Conservation (phyloP, 2,113 vertebrate species). For the Plectropomus leopardus region DNA sequence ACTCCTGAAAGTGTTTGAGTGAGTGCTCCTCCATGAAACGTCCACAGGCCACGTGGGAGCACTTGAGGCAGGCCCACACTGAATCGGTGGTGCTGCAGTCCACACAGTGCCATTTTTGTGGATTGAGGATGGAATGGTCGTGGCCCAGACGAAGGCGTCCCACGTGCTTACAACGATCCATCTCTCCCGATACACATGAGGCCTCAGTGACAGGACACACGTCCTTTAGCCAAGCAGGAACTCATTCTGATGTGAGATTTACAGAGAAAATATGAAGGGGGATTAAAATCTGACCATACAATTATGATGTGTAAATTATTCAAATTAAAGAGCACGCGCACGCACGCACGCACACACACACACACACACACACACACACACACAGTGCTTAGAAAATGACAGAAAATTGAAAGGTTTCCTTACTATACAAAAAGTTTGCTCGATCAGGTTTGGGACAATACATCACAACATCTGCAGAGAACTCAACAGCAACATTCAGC, state of each 20-base stretch:
- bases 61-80: conserved; percentile 98
- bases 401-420: conserved; percentile 14
- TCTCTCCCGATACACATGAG: conserved; percentile 85
- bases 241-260: conserved; percentile 71
- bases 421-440: conserved; percentile 56
- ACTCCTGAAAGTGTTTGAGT: conserved; percentile 93
- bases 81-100: conserved; percentile 95
- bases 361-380: background rate
- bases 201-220: conserved; percentile 82
- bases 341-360: background rate
- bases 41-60: conserved; percentile 97
- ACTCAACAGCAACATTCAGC: conserved; percentile 43
- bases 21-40: conserved; percentile 96
- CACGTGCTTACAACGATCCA: conserved; percentile 99
- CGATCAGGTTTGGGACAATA: conserved; percentile 45
- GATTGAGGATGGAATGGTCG: conserved; percentile 98
- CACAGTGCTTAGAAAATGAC: background rate
- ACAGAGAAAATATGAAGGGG: background rate
- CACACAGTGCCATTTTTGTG: conserved; percentile 96
- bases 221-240: conserved; percentile 70
- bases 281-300: background rate
- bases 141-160: conserved; percentile 96
- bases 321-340: background rate
- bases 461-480: conserved; percentile 56
- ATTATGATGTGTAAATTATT: background rate